Evolutionary conservation across 2,888 invertebrate genomes (phyloP).

Genomic region (Rotaria socialis): DNA sequence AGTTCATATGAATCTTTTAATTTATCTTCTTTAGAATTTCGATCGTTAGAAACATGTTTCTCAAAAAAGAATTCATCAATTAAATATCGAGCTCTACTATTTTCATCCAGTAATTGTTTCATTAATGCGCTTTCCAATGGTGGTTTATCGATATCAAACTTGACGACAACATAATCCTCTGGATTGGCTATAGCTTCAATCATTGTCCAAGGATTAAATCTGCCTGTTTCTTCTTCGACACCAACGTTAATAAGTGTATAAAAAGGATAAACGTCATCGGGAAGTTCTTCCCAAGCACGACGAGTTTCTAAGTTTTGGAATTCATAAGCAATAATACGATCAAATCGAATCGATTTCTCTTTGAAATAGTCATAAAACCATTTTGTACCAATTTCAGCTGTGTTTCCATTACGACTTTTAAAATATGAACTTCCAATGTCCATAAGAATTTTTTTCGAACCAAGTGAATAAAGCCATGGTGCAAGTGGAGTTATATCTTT

Average conservation of each 20-base stretch:
- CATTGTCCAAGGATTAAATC: neutral
- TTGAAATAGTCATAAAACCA: neutral
- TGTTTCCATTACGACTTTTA: neutral
- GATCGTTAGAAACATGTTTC: neutral
- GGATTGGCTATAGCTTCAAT: neutral
- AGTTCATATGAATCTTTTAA: conserved; percentile 1
- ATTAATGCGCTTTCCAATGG: neutral
- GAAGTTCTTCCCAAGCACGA: neutral
- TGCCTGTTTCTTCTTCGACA: neutral
- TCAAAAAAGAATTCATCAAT: conserved; percentile 3
- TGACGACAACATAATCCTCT: neutral
- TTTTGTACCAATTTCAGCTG: neutral
- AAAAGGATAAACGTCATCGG: neutral
- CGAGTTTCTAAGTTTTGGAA: neutral
- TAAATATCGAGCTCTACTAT: neutral
- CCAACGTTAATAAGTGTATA: neutral
- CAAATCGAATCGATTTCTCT: neutral
- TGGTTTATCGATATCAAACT: neutral
- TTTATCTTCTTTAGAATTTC: too few species aligned
- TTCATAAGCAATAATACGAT: conserved; percentile 14
- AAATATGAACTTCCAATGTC: neutral
- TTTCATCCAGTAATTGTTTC: neutral
- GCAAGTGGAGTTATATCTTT: too few species aligned
- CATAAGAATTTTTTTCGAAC: neutral
- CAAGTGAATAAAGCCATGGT: too few species aligned